phyloP scores from a whole-genome alignment of 1,140 invertebrate species.

The Dreissena rostriformis region DNA sequence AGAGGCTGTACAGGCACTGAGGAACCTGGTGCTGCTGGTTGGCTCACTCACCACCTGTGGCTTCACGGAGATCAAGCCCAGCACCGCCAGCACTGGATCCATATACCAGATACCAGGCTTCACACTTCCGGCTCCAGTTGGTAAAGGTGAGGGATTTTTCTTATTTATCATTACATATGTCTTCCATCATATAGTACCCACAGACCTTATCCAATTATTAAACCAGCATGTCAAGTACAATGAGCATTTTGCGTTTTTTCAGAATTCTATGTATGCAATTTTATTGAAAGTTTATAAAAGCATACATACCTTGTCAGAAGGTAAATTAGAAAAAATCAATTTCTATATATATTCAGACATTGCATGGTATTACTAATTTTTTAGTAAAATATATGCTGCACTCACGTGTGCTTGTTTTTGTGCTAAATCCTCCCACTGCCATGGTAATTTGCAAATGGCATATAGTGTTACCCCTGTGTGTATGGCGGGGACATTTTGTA shows the following conservation, averaged over 20 bases:
- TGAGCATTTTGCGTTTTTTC: neutral
- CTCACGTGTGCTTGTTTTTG: too few species aligned
- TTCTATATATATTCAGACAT: too few species aligned
- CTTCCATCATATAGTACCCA: neutral
- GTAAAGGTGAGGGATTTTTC: slow-evolving; percentile 86
- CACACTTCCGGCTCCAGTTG: slow-evolving; percentile 93
- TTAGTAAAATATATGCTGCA: too few species aligned
- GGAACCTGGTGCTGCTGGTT: slow-evolving; percentile 96
- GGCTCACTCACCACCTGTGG: slow-evolving; percentile 97
- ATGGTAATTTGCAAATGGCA: too few species aligned
- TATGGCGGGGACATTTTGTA: too few species aligned
- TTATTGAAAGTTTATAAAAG: neutral
- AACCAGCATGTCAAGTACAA: too few species aligned
- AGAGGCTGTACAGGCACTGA: slow-evolving; percentile 86
- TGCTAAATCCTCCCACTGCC: too few species aligned
- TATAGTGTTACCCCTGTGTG: too few species aligned
- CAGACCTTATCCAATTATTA: too few species aligned
- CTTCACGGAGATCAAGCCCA: slow-evolving; percentile 89
- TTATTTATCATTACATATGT: neutral
- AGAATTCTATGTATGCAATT: neutral
- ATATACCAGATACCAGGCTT: slow-evolving; percentile 97
- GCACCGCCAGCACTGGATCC: slow-evolving; percentile 87
- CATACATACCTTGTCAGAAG: neutral
- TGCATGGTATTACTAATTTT: too few species aligned
- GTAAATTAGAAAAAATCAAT: too few species aligned